Percentiles rank a stretch among this genome's conserved stretches.
phyloP scores from a whole-genome alignment of 2,888 invertebrate genomes.

The Zhengitettix transpicula region DNA sequence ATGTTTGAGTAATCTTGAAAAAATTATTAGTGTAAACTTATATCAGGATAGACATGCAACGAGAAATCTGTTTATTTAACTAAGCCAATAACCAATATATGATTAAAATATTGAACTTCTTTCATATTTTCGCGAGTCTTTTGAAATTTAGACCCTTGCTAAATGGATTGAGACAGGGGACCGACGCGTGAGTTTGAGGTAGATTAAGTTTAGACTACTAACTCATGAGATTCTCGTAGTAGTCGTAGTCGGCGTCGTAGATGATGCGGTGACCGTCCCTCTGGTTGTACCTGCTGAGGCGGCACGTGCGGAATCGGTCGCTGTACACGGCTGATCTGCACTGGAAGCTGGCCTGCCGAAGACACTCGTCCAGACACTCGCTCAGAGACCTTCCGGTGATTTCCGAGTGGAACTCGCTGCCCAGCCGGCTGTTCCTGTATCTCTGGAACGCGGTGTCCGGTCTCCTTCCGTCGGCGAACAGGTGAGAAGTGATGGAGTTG shows the following conservation, averaged over 20 bases:
- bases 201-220: conserved; percentile 27
- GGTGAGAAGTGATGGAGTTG: conserved; percentile 68
- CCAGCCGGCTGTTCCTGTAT: conserved; percentile 69
- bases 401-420: conserved; percentile 79
- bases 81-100: too few species aligned
- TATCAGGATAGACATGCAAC: too few species aligned
- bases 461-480: conserved; percentile 62
- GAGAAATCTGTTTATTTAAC: too few species aligned
- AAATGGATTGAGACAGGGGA: too few species aligned
- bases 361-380: conserved; percentile 79
- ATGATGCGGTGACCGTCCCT: conserved; percentile 75
- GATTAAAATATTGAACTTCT: too few species aligned
- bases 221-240: conserved; percentile 88
- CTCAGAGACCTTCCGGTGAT: conserved; percentile 74
- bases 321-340: conserved; percentile 81
- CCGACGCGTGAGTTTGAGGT: too few species aligned
- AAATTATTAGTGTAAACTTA: too few species aligned
- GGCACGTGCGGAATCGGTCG: conserved; percentile 67
- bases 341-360: conserved; percentile 76
- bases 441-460: conserved; percentile 82
- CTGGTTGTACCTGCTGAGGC: conserved; percentile 72
- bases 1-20: too few species aligned
- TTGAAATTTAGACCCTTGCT: too few species aligned
- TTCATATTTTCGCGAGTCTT: too few species aligned
- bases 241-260: conserved; percentile 83